These are phyloP conservation scores for Bradypus variegatus DNA, from an alignment of 2,797 vertebrate species.

Conservation along the genomic window DNA sequence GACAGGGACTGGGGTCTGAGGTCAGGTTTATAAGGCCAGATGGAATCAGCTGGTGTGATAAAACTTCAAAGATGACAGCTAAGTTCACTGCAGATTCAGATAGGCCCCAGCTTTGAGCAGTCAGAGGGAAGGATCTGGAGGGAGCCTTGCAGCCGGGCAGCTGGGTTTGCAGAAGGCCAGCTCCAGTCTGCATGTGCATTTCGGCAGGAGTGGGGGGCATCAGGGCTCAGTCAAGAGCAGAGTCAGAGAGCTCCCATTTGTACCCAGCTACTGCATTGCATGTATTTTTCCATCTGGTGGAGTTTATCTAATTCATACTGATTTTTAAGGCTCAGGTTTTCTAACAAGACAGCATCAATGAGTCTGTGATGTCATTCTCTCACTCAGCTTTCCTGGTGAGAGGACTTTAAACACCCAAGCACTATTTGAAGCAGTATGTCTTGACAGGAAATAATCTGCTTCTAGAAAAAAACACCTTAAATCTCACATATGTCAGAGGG, in stretches of 20 bases:
- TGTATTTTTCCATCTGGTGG: background rate
- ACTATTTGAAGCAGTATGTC: background rate
- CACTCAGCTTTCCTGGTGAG: background rate
- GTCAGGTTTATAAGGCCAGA: background rate
- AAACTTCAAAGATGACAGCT: background rate
- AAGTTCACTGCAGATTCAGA: background rate
- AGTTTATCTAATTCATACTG: background rate
- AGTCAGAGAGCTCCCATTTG: background rate
- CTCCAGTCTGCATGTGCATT: background rate
- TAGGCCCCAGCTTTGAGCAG: background rate
- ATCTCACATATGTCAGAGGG: background rate
- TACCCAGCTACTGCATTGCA: background rate
- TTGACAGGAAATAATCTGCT: background rate
- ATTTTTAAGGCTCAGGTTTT: background rate
- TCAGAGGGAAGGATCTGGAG: fast-evolving
- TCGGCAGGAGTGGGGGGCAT: background rate
- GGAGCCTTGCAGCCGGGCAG: no score
- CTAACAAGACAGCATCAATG: background rate
- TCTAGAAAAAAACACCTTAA: background rate
- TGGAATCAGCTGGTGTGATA: background rate
- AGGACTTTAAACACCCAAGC: background rate
- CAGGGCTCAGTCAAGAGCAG: background rate
- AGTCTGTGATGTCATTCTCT: background rate
- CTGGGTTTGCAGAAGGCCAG: background rate
- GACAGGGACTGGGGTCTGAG: background rate